These are phyloP conservation scores for Syrista parreyssii DNA, from an alignment of 2,888 invertebrate species.

Conservation along the genomic window DNA sequence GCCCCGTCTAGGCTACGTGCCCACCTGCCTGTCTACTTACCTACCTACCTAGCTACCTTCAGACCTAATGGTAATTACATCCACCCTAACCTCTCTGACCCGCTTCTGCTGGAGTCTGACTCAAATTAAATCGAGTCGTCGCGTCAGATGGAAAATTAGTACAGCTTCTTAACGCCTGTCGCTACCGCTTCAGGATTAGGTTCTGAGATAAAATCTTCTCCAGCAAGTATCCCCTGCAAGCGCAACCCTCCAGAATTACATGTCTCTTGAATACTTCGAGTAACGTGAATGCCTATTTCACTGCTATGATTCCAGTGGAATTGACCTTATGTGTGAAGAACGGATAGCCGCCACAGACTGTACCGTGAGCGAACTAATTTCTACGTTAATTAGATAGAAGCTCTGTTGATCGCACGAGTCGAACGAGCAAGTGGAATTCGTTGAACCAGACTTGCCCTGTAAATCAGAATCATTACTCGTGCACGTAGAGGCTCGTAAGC, in stretches of 20 bases:
- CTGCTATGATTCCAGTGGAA: neutral
- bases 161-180: neutral
- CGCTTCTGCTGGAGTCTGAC: neutral
- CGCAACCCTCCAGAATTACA: neutral
- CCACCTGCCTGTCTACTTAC: neutral
- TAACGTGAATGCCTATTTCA: neutral
- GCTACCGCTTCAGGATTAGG: neutral
- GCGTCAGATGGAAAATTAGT: conserved; percentile 26
- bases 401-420: neutral
- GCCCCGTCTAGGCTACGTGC: neutral
- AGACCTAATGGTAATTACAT: conserved; percentile 30
- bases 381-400: neutral
- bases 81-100: conserved; percentile 2
- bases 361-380: neutral
- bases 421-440: conserved; percentile 30
- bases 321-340: neutral
- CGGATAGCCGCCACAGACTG: neutral
- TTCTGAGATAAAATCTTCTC: neutral
- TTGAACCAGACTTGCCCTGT: conserved; percentile 37
- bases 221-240: neutral
- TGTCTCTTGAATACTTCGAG: neutral
- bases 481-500: conserved; percentile 27
- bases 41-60: neutral
- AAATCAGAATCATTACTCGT: conserved; percentile 30
- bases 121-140: conserved; percentile 27